Evolutionary conservation across 2,888 invertebrate species (phyloP), one percentile per base, ranked within the genome.

Genomic region (Notodonta dromedarius): DNA sequence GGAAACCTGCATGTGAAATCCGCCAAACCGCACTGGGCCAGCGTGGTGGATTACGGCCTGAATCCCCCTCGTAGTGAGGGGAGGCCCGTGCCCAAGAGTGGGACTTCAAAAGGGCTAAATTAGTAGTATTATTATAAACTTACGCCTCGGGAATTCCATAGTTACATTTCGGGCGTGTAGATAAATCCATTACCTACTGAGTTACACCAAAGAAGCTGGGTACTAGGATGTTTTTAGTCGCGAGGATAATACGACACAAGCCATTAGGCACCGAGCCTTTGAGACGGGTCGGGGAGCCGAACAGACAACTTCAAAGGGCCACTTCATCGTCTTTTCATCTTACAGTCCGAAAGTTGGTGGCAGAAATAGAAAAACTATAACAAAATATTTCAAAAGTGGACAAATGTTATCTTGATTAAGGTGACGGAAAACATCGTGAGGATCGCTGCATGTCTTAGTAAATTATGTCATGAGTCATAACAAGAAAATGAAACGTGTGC

Each of bases 321-420:
- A 85, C 84, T 84, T 83, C 83, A 81, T 84, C 86, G 83, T 82
- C 85, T 85, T 87, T 87, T 87, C 87, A 85, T 84, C 83, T 82
- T 74, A 39, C 32, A 55, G 42, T 11, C 56, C 24, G 24, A 44
- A 44, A 56, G 56, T 2, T 24, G 12, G 44, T 3, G 16, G 42
- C 11, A 13, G 24, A 55, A 42, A 40, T 14, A 11, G 1, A 39
- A 42, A 42, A 9, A 42, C 11, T 11, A 42, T 12, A 8, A 42
- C 0, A 9, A 42, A 42, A 42, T 35, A 35, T 6, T 6, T 35
- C 1, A 35, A 6, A 35, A 35, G 7, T 35, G 24, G 24, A 24
- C 24, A 24, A 1, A 24, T 24, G 1, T 24, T 24, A 24, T 24
- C 24, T 24, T 24, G 24, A 24, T 24, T 24, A 24, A 24, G 24